Percentiles rank a stretch among this genome's conserved stretches.
Evolutionary conservation across 2,113 vertebrate genomes (phyloP).

Genomic region (Onychostruthus taczanowskii): DNA sequence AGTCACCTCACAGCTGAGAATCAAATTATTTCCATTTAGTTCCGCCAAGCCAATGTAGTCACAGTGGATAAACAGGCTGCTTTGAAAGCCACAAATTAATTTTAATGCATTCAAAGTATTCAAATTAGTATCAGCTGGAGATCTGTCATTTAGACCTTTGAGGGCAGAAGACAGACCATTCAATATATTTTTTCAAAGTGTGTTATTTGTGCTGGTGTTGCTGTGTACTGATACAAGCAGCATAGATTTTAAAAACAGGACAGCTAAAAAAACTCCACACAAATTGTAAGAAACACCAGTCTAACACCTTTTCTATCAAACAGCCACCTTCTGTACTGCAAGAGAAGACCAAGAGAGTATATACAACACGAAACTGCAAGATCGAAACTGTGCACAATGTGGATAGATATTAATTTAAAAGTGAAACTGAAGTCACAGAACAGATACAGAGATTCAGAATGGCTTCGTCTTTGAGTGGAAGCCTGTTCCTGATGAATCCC

Average conservation of each 20-base stretch:
- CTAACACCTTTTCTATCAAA: neutral
- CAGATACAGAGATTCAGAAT: neutral
- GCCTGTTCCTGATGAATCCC: neutral
- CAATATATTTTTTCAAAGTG: neutral
- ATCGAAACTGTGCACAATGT: neutral
- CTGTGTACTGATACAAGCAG: neutral
- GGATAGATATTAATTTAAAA: neutral
- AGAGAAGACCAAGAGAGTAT: neutral
- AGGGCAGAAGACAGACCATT: neutral
- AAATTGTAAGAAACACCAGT: neutral
- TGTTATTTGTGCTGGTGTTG: neutral
- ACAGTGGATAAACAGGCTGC: neutral
- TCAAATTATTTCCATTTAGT: neutral
- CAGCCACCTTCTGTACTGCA: neutral
- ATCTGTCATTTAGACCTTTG: neutral
- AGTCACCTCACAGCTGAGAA: neutral
- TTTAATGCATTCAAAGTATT: neutral
- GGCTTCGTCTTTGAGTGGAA: neutral
- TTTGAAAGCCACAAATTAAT: neutral
- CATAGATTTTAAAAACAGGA: neutral
- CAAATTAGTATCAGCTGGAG: neutral
- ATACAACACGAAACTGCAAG: neutral
- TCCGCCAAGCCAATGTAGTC: neutral
- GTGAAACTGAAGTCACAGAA: neutral
- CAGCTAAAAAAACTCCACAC: neutral